A percentile compares a stretch with the other conserved stretches of the same genome.
These are phyloP conservation scores for Tetragnatha montana DNA, from an alignment of 2,888 invertebrate genomes.

Conservation along the genomic window DNA sequence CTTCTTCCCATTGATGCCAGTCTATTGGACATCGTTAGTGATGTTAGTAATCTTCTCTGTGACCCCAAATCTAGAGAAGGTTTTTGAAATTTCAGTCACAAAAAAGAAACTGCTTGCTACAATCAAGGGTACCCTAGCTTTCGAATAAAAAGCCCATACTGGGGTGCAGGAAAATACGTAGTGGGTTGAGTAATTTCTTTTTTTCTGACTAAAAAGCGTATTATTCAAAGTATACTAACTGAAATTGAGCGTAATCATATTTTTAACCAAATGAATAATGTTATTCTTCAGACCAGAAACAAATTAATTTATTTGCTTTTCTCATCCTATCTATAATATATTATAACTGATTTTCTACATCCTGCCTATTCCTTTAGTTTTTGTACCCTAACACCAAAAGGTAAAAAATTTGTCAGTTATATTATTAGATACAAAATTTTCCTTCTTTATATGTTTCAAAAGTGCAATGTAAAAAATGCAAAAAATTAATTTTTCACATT, in stretches of 20 bases:
- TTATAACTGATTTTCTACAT: no score
- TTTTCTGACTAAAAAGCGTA: neutral
- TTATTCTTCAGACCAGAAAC: no score
- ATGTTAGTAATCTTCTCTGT: constrained; percentile 27
- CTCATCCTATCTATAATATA: no score
- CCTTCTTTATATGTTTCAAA: no score
- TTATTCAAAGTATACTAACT: neutral
- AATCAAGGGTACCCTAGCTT: neutral
- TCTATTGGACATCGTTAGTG: constrained; percentile 45
- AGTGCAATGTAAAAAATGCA: no score
- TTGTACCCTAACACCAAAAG: no score
- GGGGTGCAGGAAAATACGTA: neutral
- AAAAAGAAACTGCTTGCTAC: neutral
- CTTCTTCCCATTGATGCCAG: constrained; percentile 43
- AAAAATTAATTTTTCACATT: no score
- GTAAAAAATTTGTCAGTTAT: no score
- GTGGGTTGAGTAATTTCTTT: neutral
- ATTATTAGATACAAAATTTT: no score
- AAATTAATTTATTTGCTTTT: no score
- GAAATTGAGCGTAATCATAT: neutral
- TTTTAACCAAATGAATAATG: no score
- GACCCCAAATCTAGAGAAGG: neutral
- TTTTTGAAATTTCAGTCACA: neutral
- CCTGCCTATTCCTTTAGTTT: no score
- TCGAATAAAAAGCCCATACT: neutral